Percentiles rank a stretch among this genome's conserved stretches.
These are phyloP conservation scores for Dolichopus griseipennis DNA, from an alignment of 2,888 invertebrate species.

Conservation along the genomic window DNA sequence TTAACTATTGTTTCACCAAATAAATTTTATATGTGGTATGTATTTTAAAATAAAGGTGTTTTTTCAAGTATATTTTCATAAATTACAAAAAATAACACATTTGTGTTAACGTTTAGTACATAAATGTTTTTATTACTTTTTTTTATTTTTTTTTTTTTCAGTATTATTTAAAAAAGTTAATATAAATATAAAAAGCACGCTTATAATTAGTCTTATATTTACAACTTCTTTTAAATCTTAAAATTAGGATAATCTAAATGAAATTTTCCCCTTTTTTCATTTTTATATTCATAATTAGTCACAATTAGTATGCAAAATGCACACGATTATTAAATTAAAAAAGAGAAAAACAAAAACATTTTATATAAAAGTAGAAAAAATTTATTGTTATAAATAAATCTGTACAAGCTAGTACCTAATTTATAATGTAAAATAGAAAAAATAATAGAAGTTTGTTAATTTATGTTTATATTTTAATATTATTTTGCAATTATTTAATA, in stretches of 20 bases:
- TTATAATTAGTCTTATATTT: background rate
- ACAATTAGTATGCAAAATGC: background rate
- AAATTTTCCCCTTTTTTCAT: background rate
- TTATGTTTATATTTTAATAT: too few species aligned
- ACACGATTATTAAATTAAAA: background rate
- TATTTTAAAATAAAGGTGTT: background rate
- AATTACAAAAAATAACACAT: background rate
- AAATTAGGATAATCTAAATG: background rate
- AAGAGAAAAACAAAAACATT: background rate
- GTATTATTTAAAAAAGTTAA: background rate
- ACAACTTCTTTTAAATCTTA: too few species aligned
- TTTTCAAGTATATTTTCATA: background rate
- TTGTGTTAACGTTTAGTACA: background rate
- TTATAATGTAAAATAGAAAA: background rate
- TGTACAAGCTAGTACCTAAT: slow-evolving; percentile 1
- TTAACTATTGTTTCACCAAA: background rate
- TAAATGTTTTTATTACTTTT: background rate
- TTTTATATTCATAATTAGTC: background rate
- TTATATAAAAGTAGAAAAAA: background rate
- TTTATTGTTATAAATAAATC: background rate
- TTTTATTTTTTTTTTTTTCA: background rate
- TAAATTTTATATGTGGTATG: slow-evolving; percentile 3
- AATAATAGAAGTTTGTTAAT: background rate
- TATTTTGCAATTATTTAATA: too few species aligned
- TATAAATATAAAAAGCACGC: background rate